Base-by-base conservation (phyloP, 2,113 vertebrate species). In the Sardina pilchardus region DNA sequence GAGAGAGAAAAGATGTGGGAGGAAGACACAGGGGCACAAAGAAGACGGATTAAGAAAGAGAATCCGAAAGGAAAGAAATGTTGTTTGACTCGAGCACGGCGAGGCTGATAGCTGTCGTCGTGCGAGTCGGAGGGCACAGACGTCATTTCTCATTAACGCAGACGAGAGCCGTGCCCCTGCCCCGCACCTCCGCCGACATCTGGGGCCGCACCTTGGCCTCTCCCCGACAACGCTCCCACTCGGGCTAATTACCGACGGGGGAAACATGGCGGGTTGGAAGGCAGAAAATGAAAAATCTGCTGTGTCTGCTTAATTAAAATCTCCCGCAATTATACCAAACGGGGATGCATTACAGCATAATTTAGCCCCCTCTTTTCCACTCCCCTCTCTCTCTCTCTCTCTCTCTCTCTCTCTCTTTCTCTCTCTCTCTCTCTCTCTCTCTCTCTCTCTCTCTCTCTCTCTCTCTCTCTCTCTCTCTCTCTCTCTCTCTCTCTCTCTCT, bases 281-380 rank as follows among this genome's bases (percentile, higher is more conserved):
- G 21, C 50, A 83, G 75, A 36, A 45, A 34, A 81, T 81, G 59
- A 82, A 88, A 47, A 93, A 92, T 93, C 88, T 91, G 92, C 91
- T 93, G 92, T 91, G 90, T 93, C 91, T 92, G 93, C 91, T 94
- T 94, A 93, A 94, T 93, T 95, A 94, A 93, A 93, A 90, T 86
- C 86, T 90, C 90, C 17, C 91, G n/a, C 56, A 56, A 85, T 83
- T 83, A 78, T 36, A 78, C 30, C 26, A 90, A 91, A 94, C 91
- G 91, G 92, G 92, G 90, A 86, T 84, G 71, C 92, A 91, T 85
- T 88, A 88, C 89, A 92, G 85, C 17, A 48, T 81, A 50, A 81
- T 87, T 87, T 39, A 26, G 36, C 81, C 81, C 45, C 16, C 14
- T 21, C 81, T 47, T 17, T 39, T 87, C 85, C 80, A 83, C 71